phyloP scores from a whole-genome alignment of 2,113 vertebrate species.

The Oryzias woworae region DNA sequence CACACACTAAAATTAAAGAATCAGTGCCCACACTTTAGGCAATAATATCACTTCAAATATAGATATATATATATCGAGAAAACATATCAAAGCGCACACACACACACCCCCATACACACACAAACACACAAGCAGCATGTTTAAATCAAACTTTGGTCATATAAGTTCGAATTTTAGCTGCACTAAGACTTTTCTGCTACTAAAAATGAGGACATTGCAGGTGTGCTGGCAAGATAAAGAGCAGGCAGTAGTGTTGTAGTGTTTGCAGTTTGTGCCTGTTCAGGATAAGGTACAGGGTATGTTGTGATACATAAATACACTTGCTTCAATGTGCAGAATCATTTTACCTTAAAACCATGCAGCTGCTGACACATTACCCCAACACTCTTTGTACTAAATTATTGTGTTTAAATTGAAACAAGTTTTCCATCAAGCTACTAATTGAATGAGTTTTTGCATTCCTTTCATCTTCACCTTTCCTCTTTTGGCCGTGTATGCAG shows the following conservation, averaged over 20 bases:
- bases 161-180: neutral
- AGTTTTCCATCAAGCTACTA: too few species aligned
- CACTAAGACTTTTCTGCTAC: neutral
- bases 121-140: neutral
- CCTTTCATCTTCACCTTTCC: neutral
- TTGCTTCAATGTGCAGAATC: neutral
- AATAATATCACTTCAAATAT: too few species aligned
- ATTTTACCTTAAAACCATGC: too few species aligned
- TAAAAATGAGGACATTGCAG: constrained; percentile 27
- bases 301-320: constrained; percentile 28
- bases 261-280: neutral
- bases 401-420: too few species aligned
- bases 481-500: neutral
- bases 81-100: neutral
- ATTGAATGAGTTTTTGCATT: neutral
- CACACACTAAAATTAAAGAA: too few species aligned
- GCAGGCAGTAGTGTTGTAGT: constrained; percentile 6
- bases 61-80: too few species aligned
- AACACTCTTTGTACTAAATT: too few species aligned
- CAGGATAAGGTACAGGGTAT: neutral
- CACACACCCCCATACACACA: too few species aligned
- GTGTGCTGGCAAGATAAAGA: constrained; percentile 46
- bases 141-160: constrained; percentile 23
- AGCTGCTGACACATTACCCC: too few species aligned
- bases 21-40: too few species aligned